These are phyloP conservation scores for Oncorhynchus clarkii DNA, from an alignment of 2,113 vertebrate species.

Conservation along the genomic window DNA sequence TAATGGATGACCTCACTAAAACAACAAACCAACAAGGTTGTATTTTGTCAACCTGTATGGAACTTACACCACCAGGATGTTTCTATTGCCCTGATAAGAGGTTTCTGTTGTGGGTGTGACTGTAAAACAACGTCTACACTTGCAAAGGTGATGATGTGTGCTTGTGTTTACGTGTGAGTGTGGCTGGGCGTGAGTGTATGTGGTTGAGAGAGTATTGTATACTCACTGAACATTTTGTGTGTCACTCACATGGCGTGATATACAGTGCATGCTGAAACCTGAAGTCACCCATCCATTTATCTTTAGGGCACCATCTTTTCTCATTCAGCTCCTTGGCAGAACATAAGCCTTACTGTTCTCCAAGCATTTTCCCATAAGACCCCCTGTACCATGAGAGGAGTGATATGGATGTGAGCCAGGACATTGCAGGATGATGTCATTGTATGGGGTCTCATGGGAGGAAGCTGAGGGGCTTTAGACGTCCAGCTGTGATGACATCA, in stretches of 20 bases:
- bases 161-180: neutral
- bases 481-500: slow-evolving; percentile 64
- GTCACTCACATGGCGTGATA: neutral
- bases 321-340: neutral
- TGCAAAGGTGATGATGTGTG: neutral
- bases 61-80: too few relatives aligned
- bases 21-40: neutral
- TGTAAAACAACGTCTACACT: neutral
- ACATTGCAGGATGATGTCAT: slow-evolving; percentile 43
- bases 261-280: neutral
- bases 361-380: slow-evolving; percentile 1
- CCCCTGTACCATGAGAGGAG: slow-evolving; percentile 8
- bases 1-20: too few relatives aligned
- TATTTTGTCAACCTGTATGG: neutral
- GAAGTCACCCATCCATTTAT: neutral
- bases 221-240: neutral
- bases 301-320: neutral
- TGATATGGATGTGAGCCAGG: slow-evolving; percentile 8
- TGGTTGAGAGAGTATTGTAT: neutral
- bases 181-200: neutral
- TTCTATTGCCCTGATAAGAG: slow-evolving; percentile 2
- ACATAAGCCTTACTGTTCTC: slow-evolving; percentile 11
- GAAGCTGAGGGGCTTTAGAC: slow-evolving; percentile 44
- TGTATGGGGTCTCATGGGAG: slow-evolving; percentile 36
- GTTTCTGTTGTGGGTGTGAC: neutral